Conservation (phyloP, 2,888 invertebrate genomes). For the Allacma fusca region DNA sequence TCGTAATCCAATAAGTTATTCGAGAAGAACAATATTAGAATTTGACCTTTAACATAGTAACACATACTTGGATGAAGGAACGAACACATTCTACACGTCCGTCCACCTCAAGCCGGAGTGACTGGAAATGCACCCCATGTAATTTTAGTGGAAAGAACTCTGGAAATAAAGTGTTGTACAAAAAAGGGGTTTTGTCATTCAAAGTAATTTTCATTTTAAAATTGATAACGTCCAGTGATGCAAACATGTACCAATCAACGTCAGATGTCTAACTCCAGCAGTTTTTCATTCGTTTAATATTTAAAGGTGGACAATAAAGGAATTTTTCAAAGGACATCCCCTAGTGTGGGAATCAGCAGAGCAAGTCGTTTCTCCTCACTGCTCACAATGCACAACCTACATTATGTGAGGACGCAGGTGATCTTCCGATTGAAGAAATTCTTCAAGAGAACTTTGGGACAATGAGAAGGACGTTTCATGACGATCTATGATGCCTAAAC, state of each 20-base stretch:
- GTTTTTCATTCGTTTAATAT: slow-evolving; percentile 40
- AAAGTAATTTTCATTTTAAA: slow-evolving; percentile 37
- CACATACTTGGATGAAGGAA: background rate
- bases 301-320: slow-evolving; percentile 41
- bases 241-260: slow-evolving; percentile 41
- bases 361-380: slow-evolving; percentile 26
- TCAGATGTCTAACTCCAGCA: slow-evolving; percentile 43
- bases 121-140: slow-evolving; percentile 18
- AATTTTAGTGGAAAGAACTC: background rate
- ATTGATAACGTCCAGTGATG: slow-evolving; percentile 42
- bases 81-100: background rate
- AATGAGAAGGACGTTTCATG: slow-evolving; percentile 38
- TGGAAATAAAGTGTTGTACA: slow-evolving; percentile 20
- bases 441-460: slow-evolving; percentile 38
- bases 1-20: slow-evolving; percentile 25
- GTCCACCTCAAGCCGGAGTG: background rate
- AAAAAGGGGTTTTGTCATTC: slow-evolving; percentile 37
- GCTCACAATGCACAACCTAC: slow-evolving; percentile 13
- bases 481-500: slow-evolving; percentile 40
- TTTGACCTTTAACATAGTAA: slow-evolving; percentile 20
- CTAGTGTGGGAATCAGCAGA: slow-evolving; percentile 40
- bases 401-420: slow-evolving; percentile 37
- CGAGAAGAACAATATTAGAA: slow-evolving; percentile 14
- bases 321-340: slow-evolving; percentile 44
- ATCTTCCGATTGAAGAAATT: slow-evolving; percentile 43